These are phyloP conservation scores for Pangasius djambal DNA, from an alignment of 2,797 vertebrate species.

Conservation along the genomic window DNA sequence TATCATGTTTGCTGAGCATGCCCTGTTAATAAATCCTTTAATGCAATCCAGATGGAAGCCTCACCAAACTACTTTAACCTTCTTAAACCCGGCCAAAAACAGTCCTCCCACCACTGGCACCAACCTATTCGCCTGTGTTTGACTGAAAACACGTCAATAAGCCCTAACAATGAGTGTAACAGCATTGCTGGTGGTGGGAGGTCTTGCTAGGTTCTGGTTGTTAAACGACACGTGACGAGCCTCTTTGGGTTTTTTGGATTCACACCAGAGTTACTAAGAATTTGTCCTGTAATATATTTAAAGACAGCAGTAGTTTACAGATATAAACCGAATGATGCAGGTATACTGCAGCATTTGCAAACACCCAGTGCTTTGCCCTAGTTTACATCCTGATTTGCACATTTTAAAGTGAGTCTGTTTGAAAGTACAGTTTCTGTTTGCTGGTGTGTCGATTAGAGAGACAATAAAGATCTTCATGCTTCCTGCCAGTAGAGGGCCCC, in stretches of 20 bases:
- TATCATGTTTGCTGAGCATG: slow-evolving; percentile 87
- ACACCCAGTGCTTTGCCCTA: neutral
- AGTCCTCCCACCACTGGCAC: slow-evolving; percentile 81
- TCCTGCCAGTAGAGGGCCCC: slow-evolving; percentile 64
- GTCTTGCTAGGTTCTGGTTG: neutral
- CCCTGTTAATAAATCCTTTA: slow-evolving; percentile 91
- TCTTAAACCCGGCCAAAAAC: slow-evolving; percentile 86
- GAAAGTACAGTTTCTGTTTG: slow-evolving; percentile 28
- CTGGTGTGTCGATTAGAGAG: slow-evolving; percentile 24
- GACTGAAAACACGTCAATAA: slow-evolving; percentile 80
- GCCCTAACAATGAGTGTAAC: neutral
- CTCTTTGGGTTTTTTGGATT: neutral
- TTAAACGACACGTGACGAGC: neutral
- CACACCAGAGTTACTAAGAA: neutral
- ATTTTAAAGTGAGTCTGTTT: slow-evolving; percentile 9
- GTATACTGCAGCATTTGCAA: neutral
- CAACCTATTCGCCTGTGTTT: slow-evolving; percentile 79
- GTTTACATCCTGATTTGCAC: neutral
- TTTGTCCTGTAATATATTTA: neutral
- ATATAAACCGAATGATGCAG: neutral
- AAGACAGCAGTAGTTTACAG: neutral
- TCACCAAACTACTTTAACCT: slow-evolving; percentile 89
- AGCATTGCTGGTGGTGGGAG: neutral
- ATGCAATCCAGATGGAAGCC: slow-evolving; percentile 93
- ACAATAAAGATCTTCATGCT: slow-evolving; percentile 34